These are phyloP conservation scores for Agriopis aurantiaria DNA, from an alignment of 2,888 invertebrate species.

Conservation along the genomic window DNA sequence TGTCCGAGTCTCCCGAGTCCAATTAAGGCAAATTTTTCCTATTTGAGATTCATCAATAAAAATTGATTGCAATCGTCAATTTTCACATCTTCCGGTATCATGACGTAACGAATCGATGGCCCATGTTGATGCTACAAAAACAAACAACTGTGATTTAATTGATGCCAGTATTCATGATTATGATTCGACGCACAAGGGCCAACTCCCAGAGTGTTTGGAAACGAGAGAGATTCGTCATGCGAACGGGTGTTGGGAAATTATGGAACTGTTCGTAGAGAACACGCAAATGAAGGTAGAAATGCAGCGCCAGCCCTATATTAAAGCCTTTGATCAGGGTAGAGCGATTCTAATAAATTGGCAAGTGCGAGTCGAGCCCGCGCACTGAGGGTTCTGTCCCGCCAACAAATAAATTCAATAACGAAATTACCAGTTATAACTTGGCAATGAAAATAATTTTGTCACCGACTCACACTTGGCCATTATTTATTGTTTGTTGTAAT, in stretches of 20 bases:
- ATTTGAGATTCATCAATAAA: neutral
- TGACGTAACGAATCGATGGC: conserved; percentile 19
- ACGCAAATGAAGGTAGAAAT: neutral
- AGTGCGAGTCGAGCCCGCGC: no score
- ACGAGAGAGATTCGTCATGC: conserved; percentile 11
- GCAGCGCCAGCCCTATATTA: no score
- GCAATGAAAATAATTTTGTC: no score
- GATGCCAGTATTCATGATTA: conserved; percentile 26
- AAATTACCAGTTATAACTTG: no score
- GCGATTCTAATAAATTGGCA: no score
- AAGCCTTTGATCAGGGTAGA: no score
- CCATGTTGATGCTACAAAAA: conserved; percentile 6
- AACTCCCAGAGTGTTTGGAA: conserved; percentile 7
- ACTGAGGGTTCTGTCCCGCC: no score
- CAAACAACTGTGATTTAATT: conserved; percentile 10
- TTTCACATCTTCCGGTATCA: conserved; percentile 24
- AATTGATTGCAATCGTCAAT: conserved; percentile 14
- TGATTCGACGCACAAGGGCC: conserved; percentile 27
- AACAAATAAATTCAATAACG: no score
- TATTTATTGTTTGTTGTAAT: no score
- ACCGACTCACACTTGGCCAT: no score
- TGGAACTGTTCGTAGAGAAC: neutral
- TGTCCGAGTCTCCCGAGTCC: no score
- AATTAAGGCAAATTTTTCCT: neutral
- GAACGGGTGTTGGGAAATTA: conserved; percentile 1